Conservation (phyloP, 2,113 vertebrate species). For the Pelusios castaneus region DNA sequence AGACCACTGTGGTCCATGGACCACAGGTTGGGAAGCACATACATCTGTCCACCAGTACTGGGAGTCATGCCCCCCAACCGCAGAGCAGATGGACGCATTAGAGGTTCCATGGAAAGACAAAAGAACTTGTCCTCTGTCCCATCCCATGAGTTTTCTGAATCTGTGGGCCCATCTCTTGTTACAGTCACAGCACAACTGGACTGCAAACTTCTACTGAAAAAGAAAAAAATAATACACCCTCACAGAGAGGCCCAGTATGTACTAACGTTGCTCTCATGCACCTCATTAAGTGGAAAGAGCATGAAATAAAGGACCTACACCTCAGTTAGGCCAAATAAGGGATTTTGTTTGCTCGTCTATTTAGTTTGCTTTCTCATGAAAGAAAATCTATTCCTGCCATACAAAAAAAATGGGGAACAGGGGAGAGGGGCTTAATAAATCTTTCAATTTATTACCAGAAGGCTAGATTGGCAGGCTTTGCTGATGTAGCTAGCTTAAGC, state of each 20-base stretch:
- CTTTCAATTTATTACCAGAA: conserved; percentile 56
- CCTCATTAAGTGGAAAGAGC: background rate
- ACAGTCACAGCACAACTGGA: background rate
- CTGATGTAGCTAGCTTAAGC: conserved; percentile 70
- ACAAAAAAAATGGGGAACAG: background rate
- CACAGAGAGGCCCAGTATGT: background rate
- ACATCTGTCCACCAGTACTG: background rate
- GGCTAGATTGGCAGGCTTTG: conserved; percentile 41
- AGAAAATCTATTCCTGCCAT: conserved; percentile 32
- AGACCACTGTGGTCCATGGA: too few relatives aligned
- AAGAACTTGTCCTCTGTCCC: background rate
- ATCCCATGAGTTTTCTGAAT: background rate
- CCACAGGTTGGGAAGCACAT: too few relatives aligned
- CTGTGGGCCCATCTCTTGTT: background rate
- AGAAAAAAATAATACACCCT: background rate
- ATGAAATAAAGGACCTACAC: conserved; percentile 23
- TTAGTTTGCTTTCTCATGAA: conserved; percentile 47
- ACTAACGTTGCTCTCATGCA: background rate
- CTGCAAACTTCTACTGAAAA: background rate
- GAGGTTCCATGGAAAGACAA: background rate
- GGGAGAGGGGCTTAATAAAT: conserved; percentile 59
- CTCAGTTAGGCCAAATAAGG: background rate
- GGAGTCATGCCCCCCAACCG: background rate
- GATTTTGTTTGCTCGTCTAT: conserved; percentile 20
- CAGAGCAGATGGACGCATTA: background rate